These are phyloP conservation scores for Drepanosiphum platanoidis DNA, from an alignment of 2,888 invertebrate species.

Conservation along the genomic window DNA sequence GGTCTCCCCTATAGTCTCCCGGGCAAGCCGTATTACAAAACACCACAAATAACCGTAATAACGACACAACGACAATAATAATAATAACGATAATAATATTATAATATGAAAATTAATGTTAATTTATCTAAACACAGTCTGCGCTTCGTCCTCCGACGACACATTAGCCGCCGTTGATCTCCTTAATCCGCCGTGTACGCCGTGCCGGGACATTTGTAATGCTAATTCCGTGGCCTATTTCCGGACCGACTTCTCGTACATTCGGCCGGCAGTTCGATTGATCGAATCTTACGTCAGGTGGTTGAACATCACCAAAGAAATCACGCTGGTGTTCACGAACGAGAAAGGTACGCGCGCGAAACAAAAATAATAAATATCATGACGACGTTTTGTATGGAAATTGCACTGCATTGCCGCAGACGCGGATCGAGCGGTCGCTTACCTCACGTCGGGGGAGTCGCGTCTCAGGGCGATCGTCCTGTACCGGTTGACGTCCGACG, in stretches of 20 bases:
- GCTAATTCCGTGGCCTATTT: slow-evolving; percentile 42
- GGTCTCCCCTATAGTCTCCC: too few relatives aligned
- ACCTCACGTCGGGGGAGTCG: slow-evolving; percentile 48
- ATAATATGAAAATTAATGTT: background rate
- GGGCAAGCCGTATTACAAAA: background rate
- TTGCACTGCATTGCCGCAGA: background rate
- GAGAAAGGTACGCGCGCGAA: background rate
- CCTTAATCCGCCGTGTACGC: slow-evolving; percentile 19
- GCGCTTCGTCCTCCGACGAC: slow-evolving; percentile 8
- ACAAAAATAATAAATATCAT: background rate
- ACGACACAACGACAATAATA: too few relatives aligned
- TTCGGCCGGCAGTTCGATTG: slow-evolving; percentile 14
- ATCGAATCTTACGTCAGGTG: slow-evolving; percentile 44
- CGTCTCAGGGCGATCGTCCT: slow-evolving; percentile 46
- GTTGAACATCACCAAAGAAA: slow-evolving; percentile 48
- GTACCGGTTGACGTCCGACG: background rate
- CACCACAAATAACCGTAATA: too few relatives aligned
- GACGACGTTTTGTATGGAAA: background rate
- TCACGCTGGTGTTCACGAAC: slow-evolving; percentile 44
- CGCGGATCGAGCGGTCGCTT: slow-evolving; percentile 24
- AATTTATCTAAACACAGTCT: slow-evolving; percentile 41
- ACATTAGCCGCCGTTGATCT: slow-evolving; percentile 32
- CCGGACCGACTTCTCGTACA: slow-evolving; percentile 44
- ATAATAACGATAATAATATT: background rate
- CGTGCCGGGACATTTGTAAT: slow-evolving; percentile 41